Evolutionary conservation across 2,888 invertebrate genomes (phyloP), one percentile per base, ranked within the genome.

Genomic region (Glaucopsyche alexis): DNA sequence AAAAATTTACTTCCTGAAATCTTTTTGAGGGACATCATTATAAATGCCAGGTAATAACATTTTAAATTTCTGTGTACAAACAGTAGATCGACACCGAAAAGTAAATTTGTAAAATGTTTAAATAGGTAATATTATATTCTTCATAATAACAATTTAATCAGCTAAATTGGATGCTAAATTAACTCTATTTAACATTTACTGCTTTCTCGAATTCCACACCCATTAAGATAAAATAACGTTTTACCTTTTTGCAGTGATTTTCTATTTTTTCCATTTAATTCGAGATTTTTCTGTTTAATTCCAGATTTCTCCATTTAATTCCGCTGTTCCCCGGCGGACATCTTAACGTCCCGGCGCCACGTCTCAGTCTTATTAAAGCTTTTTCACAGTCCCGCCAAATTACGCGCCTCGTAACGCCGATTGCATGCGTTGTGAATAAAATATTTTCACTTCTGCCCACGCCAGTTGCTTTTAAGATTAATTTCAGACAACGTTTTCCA

Each of bases 401-500:
- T 74, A 65, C 60, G 72, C 71, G 71, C 38, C 71, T 71, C 50
- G 47, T 49, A 75, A 79, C 67, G 55, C 80, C 80, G 80, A 81
- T 79, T 81, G 78, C 80, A 73, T 73, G 75, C 78, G 77, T 78
- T 75, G 76, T 81, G 80, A 83, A 83, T 83, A 84, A 84, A 82
- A 82, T 82, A 84, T 84, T 85, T 78, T 82, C 81, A 82, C 80
- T 82, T 81, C 76, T 77, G 79, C 78, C 79, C 81, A 67, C 79
- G 81, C 77, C 82, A 79, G 82, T 83, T 83, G 83, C 82, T 79
- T 76, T 74, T 77, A 47, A 29, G 47, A 69, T 49, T 47, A 49
- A 69, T 49, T 64, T 65, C 29, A 71, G 29, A 49, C 60, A 16
- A 9, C 60, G 72, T 69, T 47, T 64, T 71, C 65, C 55, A 49